Conservation (phyloP, 2,888 invertebrate genomes). For the Luperina nickerlii region DNA sequence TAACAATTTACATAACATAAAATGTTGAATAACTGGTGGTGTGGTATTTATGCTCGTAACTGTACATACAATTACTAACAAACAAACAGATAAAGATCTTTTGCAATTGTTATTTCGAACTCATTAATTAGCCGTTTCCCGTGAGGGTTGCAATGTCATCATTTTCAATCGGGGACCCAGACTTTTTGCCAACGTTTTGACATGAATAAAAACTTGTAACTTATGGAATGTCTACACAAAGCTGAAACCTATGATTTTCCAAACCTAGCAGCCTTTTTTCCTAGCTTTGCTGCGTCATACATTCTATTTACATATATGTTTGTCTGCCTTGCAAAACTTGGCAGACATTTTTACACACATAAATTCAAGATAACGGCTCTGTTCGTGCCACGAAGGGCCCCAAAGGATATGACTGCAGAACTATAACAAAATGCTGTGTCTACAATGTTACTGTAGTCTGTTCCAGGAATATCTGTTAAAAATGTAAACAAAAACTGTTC, state of each 20-base stretch:
- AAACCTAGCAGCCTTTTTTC: background rate
- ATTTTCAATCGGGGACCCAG: background rate
- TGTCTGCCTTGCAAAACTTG: conserved; percentile 8
- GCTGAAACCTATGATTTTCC: background rate
- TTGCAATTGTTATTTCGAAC: background rate
- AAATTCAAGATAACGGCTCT: conserved; percentile 39
- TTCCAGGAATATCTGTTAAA: background rate
- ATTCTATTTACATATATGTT: conserved; percentile 5
- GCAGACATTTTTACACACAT: conserved; percentile 42
- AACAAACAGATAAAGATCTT: background rate
- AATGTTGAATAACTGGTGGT: too few species aligned
- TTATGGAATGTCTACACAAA: background rate
- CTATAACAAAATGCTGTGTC: conserved; percentile 28
- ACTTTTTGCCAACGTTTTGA: background rate
- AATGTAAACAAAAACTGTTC: background rate
- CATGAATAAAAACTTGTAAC: background rate
- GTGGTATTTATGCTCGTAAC: too few species aligned
- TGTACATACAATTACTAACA: background rate
- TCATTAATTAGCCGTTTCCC: background rate
- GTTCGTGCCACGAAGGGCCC: conserved; percentile 1
- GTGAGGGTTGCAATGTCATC: background rate
- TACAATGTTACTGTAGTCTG: conserved; percentile 7
- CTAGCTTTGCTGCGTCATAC: background rate
- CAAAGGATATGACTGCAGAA: conserved; percentile 30
- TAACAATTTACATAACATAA: too few species aligned